Conservation (phyloP, 2,888 invertebrate genomes). For the Gerosis bhagava region DNA sequence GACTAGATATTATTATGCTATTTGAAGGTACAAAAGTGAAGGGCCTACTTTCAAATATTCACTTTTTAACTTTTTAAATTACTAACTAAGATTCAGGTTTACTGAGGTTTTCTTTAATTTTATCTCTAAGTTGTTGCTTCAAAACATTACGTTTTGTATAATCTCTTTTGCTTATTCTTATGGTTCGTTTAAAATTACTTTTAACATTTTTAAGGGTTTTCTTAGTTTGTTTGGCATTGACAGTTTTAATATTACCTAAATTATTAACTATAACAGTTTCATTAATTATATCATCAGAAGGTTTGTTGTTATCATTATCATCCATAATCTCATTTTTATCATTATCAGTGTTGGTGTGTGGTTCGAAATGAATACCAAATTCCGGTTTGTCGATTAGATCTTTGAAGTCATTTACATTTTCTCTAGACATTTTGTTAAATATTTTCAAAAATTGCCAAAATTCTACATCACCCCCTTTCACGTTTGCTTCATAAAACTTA, state of each 20-base stretch:
- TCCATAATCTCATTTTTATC: not conserved
- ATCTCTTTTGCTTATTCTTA: slow-evolving; percentile 48
- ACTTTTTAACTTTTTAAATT: no score
- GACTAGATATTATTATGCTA: no score
- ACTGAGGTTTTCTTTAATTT: no score
- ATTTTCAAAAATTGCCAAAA: slow-evolving; percentile 73
- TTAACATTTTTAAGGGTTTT: slow-evolving; percentile 12
- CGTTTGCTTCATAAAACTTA: slow-evolving; percentile 60
- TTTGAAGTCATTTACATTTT: slow-evolving; percentile 55
- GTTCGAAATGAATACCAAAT: slow-evolving; percentile 50
- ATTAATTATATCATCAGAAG: not conserved
- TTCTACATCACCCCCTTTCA: slow-evolving; percentile 61
- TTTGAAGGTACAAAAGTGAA: no score
- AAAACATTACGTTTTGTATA: slow-evolving; percentile 40
- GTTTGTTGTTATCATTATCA: slow-evolving; percentile 8
- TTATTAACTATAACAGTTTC: not conserved
- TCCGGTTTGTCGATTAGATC: slow-evolving; percentile 52
- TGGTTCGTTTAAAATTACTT: slow-evolving; percentile 34
- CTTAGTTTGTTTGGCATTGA: not conserved
- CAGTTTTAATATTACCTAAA: not conserved
- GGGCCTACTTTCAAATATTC: no score
- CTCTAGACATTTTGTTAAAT: slow-evolving; percentile 60
- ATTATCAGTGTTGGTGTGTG: slow-evolving; percentile 1
- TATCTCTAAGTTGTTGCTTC: slow-evolving; percentile 40
- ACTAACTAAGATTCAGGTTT: no score